A percentile compares a stretch with the other conserved stretches of the same genome.
Conservation (phyloP, 2,113 vertebrate species). For the Pholis gunnellus region DNA sequence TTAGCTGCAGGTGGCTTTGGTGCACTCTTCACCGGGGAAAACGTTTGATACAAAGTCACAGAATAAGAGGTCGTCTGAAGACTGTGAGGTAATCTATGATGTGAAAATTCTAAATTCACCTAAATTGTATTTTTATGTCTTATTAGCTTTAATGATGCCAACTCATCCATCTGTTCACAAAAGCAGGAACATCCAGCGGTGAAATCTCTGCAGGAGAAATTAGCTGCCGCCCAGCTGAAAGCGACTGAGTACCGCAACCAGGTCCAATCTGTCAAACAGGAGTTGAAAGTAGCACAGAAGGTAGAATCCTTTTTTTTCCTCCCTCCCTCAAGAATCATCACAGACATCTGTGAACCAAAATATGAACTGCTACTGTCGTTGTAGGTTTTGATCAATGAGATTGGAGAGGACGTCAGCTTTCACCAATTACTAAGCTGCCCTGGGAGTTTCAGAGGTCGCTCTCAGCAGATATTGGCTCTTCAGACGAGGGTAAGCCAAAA, state of each 20-base stretch:
- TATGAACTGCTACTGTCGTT: background rate
- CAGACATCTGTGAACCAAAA: background rate
- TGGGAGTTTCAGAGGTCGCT: slow-evolving; percentile 90
- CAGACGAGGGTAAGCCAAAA: slow-evolving; percentile 87
- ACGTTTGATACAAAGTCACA: slow-evolving; percentile 64
- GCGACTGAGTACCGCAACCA: slow-evolving; percentile 92
- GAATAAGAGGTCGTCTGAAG: slow-evolving; percentile 62
- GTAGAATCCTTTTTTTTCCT: slow-evolving; percentile 68
- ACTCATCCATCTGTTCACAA: slow-evolving; percentile 2
- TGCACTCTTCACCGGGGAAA: slow-evolving; percentile 64
- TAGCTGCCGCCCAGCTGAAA: slow-evolving; percentile 87
- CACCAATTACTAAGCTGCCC: slow-evolving; percentile 85
- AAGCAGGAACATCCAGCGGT: slow-evolving; percentile 83
- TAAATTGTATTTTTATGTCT: background rate
- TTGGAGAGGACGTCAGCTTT: slow-evolving; percentile 91
- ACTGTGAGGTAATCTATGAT: slow-evolving; percentile 61
- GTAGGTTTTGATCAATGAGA: slow-evolving; percentile 90
- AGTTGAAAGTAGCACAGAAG: slow-evolving; percentile 93
- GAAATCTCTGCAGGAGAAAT: slow-evolving; percentile 90
- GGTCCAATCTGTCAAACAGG: slow-evolving; percentile 88
- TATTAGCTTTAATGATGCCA: background rate
- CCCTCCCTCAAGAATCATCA: background rate
- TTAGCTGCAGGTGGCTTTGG: slow-evolving; percentile 82
- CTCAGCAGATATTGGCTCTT: slow-evolving; percentile 93
- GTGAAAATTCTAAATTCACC: background rate